Evolutionary conservation across 2,888 invertebrate genomes (phyloP).

Genomic region (Arge pagana): DNA sequence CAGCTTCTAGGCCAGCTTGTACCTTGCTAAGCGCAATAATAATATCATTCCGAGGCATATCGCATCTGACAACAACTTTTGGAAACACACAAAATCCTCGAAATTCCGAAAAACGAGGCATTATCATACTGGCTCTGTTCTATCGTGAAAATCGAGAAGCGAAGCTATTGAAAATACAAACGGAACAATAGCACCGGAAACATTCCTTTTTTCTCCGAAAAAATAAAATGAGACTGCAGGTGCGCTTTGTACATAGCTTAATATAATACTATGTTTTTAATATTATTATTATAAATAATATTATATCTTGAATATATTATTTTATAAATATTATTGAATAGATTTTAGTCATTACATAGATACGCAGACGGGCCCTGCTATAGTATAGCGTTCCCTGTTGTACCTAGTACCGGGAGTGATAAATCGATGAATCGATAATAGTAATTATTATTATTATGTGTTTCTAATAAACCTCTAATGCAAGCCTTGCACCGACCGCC

Average conservation of each 20-base stretch:
- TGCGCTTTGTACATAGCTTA: conserved; percentile 56
- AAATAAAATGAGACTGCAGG: conserved; percentile 48
- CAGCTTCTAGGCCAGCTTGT: conserved; percentile 10
- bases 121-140: too few relatives aligned
- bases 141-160: too few relatives aligned
- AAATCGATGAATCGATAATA: too few relatives aligned
- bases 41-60: too few relatives aligned
- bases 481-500: conserved; percentile 27
- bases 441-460: conserved; percentile 28
- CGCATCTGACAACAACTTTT: background rate
- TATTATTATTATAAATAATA: conserved; percentile 46
- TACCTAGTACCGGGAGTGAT: conserved; percentile 53
- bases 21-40: too few relatives aligned
- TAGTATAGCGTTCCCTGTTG: conserved; percentile 43
- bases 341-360: conserved; percentile 35
- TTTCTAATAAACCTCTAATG: conserved; percentile 23
- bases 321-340: conserved; percentile 39
- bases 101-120: background rate
- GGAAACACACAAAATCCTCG: background rate
- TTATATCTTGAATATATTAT: conserved; percentile 36
- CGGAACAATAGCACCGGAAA: too few relatives aligned
- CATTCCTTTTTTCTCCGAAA: background rate
- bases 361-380: conserved; percentile 25
- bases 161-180: background rate
- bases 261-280: conserved; percentile 43